phyloP scores from a whole-genome alignment of 2,797 vertebrate genomes.

The Eurystomus glaucurus region DNA sequence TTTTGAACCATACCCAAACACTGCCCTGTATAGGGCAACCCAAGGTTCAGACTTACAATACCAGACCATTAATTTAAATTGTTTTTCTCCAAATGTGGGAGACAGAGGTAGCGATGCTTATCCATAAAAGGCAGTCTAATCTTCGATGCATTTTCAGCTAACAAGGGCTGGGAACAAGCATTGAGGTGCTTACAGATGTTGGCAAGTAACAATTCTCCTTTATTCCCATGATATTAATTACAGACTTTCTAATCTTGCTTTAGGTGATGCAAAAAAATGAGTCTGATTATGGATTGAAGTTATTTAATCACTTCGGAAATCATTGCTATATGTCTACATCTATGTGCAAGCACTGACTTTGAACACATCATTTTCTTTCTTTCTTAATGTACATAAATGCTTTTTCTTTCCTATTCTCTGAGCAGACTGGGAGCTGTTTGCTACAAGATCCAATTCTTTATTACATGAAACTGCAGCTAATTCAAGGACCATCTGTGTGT shows the following conservation, averaged over 20 bases:
- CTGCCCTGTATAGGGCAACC: neutral
- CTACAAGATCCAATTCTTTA: neutral
- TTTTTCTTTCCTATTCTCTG: neutral
- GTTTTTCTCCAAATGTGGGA: fast-evolving
- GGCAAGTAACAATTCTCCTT: neutral
- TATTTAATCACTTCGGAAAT: neutral
- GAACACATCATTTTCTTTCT: neutral
- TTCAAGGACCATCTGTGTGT: conserved; percentile 62
- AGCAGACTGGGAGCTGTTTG: neutral
- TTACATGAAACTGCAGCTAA: conserved; percentile 27
- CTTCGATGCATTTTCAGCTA: neutral
- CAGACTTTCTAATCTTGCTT: neutral
- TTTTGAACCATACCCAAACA: neutral
- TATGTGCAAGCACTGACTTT: neutral
- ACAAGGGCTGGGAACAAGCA: neutral
- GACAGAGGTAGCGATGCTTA: neutral
- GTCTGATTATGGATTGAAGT: neutral
- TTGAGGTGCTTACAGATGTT: neutral
- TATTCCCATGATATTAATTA: neutral
- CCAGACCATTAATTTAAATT: neutral
- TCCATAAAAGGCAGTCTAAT: neutral
- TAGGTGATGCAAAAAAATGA: neutral
- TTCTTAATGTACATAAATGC: neutral
- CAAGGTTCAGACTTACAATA: neutral
- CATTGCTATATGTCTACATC: neutral